Percentiles rank a stretch among this genome's conserved stretches.
Conservation (phyloP, 1,140 invertebrate species). For the Olivierus martensii region DNA sequence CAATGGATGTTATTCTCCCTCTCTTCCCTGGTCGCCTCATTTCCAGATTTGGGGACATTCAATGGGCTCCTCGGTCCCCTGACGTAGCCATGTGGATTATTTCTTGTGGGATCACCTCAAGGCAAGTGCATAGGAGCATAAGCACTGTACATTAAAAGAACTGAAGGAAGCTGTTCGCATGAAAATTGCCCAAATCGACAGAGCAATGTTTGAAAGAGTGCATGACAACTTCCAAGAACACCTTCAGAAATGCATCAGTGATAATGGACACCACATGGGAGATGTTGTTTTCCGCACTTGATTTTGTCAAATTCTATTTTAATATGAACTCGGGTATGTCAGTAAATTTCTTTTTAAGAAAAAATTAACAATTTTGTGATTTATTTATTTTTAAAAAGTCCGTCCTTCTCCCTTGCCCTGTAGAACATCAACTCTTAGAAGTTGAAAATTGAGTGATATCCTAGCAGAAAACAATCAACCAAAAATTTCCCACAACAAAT, state of each 20-base stretch:
- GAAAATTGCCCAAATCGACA: not conserved
- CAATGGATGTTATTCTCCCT: not conserved
- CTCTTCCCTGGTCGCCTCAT: not conserved
- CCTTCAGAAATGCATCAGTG: not conserved
- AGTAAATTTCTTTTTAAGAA: no score
- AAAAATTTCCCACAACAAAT: no score
- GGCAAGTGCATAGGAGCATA: not conserved
- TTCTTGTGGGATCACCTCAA: not conserved
- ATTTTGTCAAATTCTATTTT: not conserved
- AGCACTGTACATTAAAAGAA: not conserved
- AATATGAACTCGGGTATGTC: no score
- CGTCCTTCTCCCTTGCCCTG: no score
- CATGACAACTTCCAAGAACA: no score
- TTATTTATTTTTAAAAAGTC: no score
- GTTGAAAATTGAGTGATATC: no score
- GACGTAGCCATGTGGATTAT: not conserved
- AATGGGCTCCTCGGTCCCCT: not conserved
- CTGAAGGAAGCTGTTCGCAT: not conserved
- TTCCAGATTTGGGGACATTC: not conserved
- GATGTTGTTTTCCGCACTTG: not conserved
- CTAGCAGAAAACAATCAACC: no score
- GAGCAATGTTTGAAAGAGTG: no score
- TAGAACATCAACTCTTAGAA: no score
- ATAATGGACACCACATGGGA: not conserved
- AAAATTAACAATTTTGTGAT: no score